These are phyloP conservation scores for Sitophilus oryzae DNA, from an alignment of 1,140 invertebrate genomes.

Conservation along the genomic window DNA sequence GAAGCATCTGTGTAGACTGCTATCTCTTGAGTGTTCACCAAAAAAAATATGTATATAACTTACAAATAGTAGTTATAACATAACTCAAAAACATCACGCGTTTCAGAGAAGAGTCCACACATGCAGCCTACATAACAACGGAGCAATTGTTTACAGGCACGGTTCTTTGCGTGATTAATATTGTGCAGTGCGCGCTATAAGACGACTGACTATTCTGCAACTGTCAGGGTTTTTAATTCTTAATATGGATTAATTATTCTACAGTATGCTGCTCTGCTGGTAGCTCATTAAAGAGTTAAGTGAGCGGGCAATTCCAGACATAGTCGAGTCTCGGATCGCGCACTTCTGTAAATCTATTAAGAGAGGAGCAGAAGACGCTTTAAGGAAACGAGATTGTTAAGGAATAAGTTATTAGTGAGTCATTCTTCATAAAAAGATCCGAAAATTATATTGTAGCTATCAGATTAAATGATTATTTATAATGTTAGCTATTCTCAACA, in stretches of 20 bases:
- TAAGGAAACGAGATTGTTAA: background rate
- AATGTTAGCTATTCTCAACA: too few species aligned
- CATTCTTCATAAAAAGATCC: background rate
- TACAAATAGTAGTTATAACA: too few species aligned
- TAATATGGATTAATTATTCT: conserved; percentile 25
- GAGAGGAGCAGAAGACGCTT: background rate
- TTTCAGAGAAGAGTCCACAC: conserved; percentile 3
- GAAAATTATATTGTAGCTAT: conserved; percentile 1
- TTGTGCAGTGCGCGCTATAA: conserved; percentile 14
- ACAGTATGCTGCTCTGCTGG: conserved; percentile 9
- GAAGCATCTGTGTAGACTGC: too few species aligned
- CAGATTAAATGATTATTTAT: too few species aligned
- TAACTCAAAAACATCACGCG: too few species aligned
- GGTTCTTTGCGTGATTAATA: conserved; percentile 19
- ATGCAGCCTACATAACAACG: conserved; percentile 10
- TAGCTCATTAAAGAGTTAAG: conserved; percentile 17
- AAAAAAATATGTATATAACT: too few species aligned
- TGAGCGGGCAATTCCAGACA: conserved; percentile 10
- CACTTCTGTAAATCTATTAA: background rate
- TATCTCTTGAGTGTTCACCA: too few species aligned
- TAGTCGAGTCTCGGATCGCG: background rate
- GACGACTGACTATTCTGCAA: conserved; percentile 18
- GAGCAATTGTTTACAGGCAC: conserved; percentile 18
- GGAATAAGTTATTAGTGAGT: background rate
- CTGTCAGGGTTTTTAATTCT: conserved; percentile 18